These are phyloP conservation scores for Artibeus lituratus DNA, from an alignment of 2,797 vertebrate species.

Conservation along the genomic window DNA sequence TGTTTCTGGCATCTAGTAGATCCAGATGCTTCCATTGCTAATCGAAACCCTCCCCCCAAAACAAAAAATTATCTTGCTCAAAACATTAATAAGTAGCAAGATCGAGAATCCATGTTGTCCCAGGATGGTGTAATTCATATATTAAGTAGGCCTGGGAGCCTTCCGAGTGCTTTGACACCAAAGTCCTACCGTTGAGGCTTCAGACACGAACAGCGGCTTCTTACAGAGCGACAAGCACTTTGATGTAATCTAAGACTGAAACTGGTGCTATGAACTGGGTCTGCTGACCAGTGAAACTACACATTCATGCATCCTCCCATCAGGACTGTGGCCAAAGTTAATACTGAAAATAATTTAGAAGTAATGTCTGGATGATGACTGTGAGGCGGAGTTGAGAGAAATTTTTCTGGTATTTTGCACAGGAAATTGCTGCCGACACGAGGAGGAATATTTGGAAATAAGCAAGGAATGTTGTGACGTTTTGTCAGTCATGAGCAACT, in stretches of 20 bases:
- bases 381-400: neutral
- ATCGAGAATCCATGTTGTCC: neutral
- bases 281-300: neutral
- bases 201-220: neutral
- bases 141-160: neutral
- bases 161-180: neutral
- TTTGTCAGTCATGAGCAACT: constrained; percentile 63
- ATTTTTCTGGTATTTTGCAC: constrained; percentile 37
- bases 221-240: neutral
- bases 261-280: neutral
- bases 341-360: constrained; percentile 27
- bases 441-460: constrained; percentile 18
- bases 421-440: constrained; percentile 50
- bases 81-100: neutral
- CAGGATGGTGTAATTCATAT: neutral
- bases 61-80: neutral
- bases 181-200: neutral
- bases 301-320: neutral
- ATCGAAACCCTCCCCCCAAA: neutral
- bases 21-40: neutral
- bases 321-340: neutral
- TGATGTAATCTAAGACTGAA: neutral
- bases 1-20: neutral
- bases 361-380: neutral
- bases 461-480: constrained; percentile 34